Evolutionary conservation across 2,797 vertebrate genomes (phyloP), one percentile per base, ranked within the genome.

Genomic region (Oceanodroma leucorhoa): DNA sequence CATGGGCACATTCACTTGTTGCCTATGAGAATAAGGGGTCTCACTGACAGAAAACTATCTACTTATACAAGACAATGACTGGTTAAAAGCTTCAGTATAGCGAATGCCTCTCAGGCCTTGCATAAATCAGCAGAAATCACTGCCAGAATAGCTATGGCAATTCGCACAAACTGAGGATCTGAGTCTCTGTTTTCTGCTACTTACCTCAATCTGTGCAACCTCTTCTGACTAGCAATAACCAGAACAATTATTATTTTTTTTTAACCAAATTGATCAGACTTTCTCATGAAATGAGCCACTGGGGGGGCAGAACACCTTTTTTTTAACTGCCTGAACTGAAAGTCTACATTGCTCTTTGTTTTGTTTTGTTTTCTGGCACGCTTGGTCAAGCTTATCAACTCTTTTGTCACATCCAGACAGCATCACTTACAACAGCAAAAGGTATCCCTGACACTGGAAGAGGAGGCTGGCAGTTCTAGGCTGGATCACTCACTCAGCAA

Each of bases 371-470:
- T 78, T 58, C 58, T 94, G 60, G 62, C 43, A 92, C 0, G 8
- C 50, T 70, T 91, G 70, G 58, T 79, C 78, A 86, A 84, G 50
- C 69, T 93, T 80, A 75, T 76, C 78, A 92, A 89, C 60, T 66
- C 58, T 77, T 95, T 94, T 95, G 75, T 88, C 83, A 87, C 72
- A 83, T 62, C 51, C 64, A 92, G 83, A 78, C 73, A 87, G 87
- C 72, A 95, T 86, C 75, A 54, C 45, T 90, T 93, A 48, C 16
- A 94, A 81, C 67, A 92, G 85, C 83, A 95, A 95, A 93, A 94
- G 75, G 78, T 57, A 85, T 51, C 53, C 40, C 71, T 77, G 60
- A 62, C 84, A 80, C 66, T 71, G 43, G 36, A 64, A 94, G 65
- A 89, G 36, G 24, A 87, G n/a, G 41, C 32, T 85, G 40, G 85